Evolutionary conservation across 2,113 vertebrate species (phyloP), one percentile per base, ranked within the genome.

Genomic region (Neopipo cinnamomea): DNA sequence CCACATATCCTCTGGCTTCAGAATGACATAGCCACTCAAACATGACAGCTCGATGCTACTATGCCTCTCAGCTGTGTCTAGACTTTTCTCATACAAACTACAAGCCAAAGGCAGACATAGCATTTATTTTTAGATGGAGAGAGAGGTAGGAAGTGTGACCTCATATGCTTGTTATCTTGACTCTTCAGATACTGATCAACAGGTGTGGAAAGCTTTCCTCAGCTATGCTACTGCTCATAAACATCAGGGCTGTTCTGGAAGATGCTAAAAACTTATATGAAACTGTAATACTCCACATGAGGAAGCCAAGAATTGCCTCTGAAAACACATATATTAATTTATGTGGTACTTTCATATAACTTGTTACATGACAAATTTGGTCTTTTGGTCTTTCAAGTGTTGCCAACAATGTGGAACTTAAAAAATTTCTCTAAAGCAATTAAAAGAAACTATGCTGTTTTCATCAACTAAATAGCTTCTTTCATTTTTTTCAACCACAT

Each of bases 141-240:
- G 56, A 92, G 93, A 76, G 50, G 65, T 30, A 80, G 52, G n/a
- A 94, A 93, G 37, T 52, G 59, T 96, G 84, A 97, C 53, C 89
- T 91, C 56, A 91, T 39, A 75, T 18, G 42, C 84, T 95, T 77
- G 85, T 86, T 85, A 95, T 66, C 66, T 83, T 1, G 2, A 16
- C 77, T 76, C 68, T 86, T 94, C 72, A 73, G 55, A 95, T 67
- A 30, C 5, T 25, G 35, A 90, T 67, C 75, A 90, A 73, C 63
- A 94, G 85, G 62, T 76, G 68, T 55, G 71, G 72, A 88, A 94
- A 85, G 73, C 27, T 58, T 62, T 70, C 22, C 61, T 76, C 76
- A 65, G 59, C 71, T 74, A n/a, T 55, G 50, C 30, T 85, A 63
- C 61, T 87, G 81, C 65, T 82, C 46, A 71, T n/a, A 67, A 94